These are phyloP conservation scores for Puntigrus tetrazona DNA, from an alignment of 2,113 vertebrate species.

Conservation along the genomic window DNA sequence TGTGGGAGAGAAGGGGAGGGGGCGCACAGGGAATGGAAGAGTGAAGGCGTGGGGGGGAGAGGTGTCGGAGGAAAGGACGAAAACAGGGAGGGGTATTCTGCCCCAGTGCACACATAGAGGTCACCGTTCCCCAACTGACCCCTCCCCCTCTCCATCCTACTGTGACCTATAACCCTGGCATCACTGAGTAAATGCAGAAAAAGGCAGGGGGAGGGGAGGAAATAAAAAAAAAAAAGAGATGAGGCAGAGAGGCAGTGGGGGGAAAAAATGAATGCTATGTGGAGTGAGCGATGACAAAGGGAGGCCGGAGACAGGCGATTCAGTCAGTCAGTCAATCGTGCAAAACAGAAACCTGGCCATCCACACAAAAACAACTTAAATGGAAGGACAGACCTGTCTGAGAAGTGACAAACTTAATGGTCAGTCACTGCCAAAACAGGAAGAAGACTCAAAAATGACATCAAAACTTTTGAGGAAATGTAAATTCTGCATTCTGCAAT, in stretches of 20 bases:
- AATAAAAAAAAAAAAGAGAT: conserved; percentile 41
- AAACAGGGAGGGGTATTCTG: conserved; percentile 81
- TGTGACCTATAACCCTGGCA: conserved; percentile 81
- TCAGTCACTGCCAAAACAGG: background rate
- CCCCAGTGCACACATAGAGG: conserved; percentile 82
- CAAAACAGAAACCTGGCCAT: conserved; percentile 64
- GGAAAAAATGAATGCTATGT: background rate
- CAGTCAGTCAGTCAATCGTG: conserved; percentile 35
- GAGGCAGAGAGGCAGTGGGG: conserved; percentile 41
- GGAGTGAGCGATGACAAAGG: conserved; percentile 71
- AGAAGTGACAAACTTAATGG: background rate
- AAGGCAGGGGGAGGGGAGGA: conserved; percentile 50
- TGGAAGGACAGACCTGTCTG: background rate
- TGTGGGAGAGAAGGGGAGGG: conserved; percentile 72
- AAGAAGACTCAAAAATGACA: too few species aligned
- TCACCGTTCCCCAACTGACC: conserved; percentile 78
- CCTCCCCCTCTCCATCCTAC: conserved; percentile 59
- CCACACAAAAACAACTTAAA: conserved; percentile 61
- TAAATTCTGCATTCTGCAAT: background rate
- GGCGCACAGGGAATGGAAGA: conserved; percentile 57
- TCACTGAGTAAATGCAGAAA: conserved; percentile 75
- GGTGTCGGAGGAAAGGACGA: conserved; percentile 69
- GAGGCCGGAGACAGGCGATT: conserved; percentile 58
- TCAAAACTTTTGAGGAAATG: too few species aligned
- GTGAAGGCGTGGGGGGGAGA: conserved; percentile 60